These are phyloP conservation scores for Ranitomeya variabilis DNA, from an alignment of 2,113 vertebrate genomes.

Conservation along the genomic window DNA sequence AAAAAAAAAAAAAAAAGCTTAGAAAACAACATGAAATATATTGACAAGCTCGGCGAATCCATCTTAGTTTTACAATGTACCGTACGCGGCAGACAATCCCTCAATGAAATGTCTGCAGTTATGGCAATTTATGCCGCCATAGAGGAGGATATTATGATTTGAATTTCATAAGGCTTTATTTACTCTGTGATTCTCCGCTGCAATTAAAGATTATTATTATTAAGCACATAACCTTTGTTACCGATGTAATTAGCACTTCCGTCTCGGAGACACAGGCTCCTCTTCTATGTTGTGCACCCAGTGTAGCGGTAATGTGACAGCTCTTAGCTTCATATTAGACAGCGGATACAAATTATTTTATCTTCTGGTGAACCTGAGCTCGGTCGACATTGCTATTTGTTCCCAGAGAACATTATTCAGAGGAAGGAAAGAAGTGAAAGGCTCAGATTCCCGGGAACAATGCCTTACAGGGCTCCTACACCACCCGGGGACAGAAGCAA, in stretches of 20 bases:
- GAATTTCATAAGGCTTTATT: slow-evolving; percentile 32
- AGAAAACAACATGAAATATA: not conserved
- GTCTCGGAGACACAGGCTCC: not conserved
- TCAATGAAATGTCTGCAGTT: slow-evolving; percentile 27
- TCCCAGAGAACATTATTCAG: slow-evolving; percentile 25
- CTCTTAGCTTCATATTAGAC: slow-evolving; percentile 33
- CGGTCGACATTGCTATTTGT: slow-evolving; percentile 14
- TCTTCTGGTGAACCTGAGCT: slow-evolving; percentile 29
- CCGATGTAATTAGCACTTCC: slow-evolving; percentile 26
- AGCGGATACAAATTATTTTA: slow-evolving; percentile 51
- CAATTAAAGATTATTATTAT: slow-evolving; percentile 51
- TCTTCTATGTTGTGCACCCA: slow-evolving; percentile 18
- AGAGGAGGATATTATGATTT: slow-evolving; percentile 5
- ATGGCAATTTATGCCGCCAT: slow-evolving; percentile 21
- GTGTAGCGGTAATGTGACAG: slow-evolving; percentile 43
- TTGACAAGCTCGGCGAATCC: not conserved
- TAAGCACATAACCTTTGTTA: slow-evolving; percentile 41
- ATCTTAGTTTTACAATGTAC: slow-evolving; percentile 21
- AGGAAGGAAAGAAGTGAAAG: slow-evolving; percentile 12
- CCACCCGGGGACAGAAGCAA: not conserved
- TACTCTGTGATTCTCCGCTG: slow-evolving; percentile 9
- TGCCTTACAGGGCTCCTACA: not conserved
- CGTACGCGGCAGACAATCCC: not conserved
- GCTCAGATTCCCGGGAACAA: slow-evolving; percentile 6
- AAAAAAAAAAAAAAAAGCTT: not conserved